phyloP scores from a whole-genome alignment of 1,140 invertebrate species.

The Oedothorax gibbosus region DNA sequence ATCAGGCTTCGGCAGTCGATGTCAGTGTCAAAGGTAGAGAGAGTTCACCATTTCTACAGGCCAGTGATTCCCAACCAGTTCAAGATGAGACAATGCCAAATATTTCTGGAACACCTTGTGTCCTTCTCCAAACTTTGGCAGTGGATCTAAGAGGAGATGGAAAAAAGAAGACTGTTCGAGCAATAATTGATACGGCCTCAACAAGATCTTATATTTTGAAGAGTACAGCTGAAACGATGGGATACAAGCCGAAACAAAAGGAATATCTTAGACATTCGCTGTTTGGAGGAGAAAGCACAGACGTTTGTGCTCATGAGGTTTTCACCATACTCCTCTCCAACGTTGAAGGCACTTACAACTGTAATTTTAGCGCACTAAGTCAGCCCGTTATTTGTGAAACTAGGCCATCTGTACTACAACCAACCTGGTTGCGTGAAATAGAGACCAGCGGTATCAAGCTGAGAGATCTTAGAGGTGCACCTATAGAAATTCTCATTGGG shows the following conservation, averaged over 20 bases:
- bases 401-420: neutral
- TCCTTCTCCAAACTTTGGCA: neutral
- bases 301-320: neutral
- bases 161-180: neutral
- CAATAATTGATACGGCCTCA: constrained; percentile 7
- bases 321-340: neutral
- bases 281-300: neutral
- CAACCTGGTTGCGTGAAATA: neutral
- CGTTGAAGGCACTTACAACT: neutral
- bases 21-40: neutral
- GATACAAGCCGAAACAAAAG: neutral
- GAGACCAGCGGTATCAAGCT: neutral
- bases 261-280: constrained; percentile 16
- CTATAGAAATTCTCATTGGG: neutral
- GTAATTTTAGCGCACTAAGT: neutral
- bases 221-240: neutral
- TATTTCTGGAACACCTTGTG: neutral
- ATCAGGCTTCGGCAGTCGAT: neutral
- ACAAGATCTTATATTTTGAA: neutral
- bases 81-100: neutral
- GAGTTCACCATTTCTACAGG: no score
- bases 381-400: neutral
- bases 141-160: neutral
- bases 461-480: neutral
- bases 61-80: neutral